Evolutionary conservation across 2,888 invertebrate species (phyloP).

Genomic region (Marasmarcha lunaedactyla): DNA sequence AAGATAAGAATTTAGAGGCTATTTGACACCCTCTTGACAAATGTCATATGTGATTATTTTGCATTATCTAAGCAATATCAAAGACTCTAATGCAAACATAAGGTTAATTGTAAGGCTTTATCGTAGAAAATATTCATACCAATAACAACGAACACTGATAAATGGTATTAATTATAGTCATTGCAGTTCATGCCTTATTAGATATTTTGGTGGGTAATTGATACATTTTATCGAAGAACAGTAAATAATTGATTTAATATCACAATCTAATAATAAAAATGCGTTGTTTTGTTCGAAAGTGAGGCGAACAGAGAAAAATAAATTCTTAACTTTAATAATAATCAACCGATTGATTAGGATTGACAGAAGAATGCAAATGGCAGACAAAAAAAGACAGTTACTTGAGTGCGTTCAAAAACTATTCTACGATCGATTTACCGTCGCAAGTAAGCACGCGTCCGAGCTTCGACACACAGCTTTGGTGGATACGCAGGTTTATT

Average conservation of each 20-base stretch:
- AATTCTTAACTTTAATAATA: conserved; percentile 49
- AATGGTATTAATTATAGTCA: no score
- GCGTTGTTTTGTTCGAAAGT: neutral
- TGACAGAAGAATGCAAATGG: conserved; percentile 62
- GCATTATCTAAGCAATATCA: no score
- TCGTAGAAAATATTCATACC: no score
- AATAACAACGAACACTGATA: neutral
- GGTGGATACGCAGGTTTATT: no score
- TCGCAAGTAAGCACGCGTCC: no score
- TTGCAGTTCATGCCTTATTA: no score
- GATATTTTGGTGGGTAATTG: neutral
- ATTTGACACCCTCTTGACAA: no score
- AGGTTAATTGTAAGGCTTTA: no score
- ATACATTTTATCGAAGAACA: neutral
- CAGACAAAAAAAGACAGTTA: conserved; percentile 17
- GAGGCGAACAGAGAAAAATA: conserved; percentile 16
- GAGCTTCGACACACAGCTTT: no score
- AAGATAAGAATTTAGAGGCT: neutral
- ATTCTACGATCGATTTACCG: no score
- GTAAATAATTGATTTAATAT: neutral
- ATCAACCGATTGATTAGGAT: conserved; percentile 63
- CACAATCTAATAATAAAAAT: neutral
- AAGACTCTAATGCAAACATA: no score
- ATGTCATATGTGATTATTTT: no score
- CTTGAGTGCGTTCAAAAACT: conserved; percentile 15